Percentiles rank a stretch among this genome's conserved stretches.
These are phyloP conservation scores for Julus scandinavius DNA, from an alignment of 2,888 invertebrate species.

Conservation along the genomic window DNA sequence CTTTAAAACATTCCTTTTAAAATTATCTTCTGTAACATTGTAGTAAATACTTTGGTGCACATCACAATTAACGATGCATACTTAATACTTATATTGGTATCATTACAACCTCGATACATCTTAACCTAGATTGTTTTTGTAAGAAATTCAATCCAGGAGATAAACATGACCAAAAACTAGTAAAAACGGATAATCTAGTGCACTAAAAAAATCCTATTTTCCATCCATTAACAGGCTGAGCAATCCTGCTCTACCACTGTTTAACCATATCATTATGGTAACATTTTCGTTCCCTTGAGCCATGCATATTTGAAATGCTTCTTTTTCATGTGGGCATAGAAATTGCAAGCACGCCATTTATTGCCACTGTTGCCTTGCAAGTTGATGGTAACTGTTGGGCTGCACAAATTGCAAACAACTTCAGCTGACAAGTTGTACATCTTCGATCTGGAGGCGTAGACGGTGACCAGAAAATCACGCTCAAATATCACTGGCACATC, in stretches of 20 bases:
- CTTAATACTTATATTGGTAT: background rate
- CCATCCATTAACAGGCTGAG: background rate
- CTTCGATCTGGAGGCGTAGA: background rate
- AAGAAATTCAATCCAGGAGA: no score
- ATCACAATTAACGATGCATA: background rate
- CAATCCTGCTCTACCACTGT: background rate
- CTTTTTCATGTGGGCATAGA: constrained; percentile 1
- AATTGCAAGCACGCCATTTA: constrained; percentile 31
- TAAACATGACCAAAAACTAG: no score
- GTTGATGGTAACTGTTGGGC: background rate
- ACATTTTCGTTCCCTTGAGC: background rate
- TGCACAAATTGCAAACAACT: constrained; percentile 13
- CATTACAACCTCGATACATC: background rate
- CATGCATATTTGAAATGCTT: background rate
- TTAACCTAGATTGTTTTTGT: background rate
- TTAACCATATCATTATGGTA: background rate
- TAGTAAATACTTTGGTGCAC: background rate
- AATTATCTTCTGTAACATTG: background rate
- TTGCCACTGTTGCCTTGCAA: constrained; percentile 19
- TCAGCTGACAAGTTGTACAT: background rate
- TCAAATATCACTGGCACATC: background rate
- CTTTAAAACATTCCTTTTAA: background rate
- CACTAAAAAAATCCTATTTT: no score
- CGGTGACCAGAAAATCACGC: background rate
- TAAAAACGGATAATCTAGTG: no score